phyloP scores from a whole-genome alignment of 2,888 invertebrate species.

The Cerceris ruficornis region DNA sequence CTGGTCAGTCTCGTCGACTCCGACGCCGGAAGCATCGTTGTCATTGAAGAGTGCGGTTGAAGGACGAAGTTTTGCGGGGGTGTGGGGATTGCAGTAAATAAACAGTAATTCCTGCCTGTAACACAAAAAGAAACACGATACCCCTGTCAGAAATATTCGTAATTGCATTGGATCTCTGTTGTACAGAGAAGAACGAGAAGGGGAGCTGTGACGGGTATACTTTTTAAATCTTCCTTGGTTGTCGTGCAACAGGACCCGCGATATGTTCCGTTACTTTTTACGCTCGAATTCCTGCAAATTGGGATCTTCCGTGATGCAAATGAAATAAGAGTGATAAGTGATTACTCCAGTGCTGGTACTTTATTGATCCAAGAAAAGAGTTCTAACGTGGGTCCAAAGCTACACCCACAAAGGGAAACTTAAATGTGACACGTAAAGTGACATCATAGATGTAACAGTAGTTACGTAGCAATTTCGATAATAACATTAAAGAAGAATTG shows the following conservation, averaged over 20 bases:
- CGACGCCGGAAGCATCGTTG: neutral
- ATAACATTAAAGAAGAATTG: too few relatives aligned
- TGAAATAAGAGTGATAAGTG: slow-evolving; percentile 20
- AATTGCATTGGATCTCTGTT: slow-evolving; percentile 14
- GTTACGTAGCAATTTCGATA: neutral
- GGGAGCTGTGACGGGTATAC: slow-evolving; percentile 5
- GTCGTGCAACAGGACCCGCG: slow-evolving; percentile 3
- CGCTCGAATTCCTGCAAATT: neutral
- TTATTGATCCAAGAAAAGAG: slow-evolving; percentile 32
- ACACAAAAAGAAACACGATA: slow-evolving; percentile 58
- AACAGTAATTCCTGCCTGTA: slow-evolving; percentile 55
- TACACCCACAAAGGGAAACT: too few relatives aligned
- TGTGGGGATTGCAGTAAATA: slow-evolving; percentile 24
- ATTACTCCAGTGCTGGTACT: slow-evolving; percentile 11
- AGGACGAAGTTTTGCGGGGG: slow-evolving; percentile 22
- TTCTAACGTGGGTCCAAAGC: too few relatives aligned
- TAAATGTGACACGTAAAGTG: too few relatives aligned
- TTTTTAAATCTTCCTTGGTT: slow-evolving; percentile 47
- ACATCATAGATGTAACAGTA: neutral
- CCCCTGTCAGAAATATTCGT: slow-evolving; percentile 46
- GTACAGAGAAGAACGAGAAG: slow-evolving; percentile 20
- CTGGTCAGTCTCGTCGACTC: slow-evolving; percentile 4
- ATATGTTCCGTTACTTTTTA: neutral
- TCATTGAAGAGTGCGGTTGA: slow-evolving; percentile 3
- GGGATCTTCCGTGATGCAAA: slow-evolving; percentile 42